Base-by-base conservation (phyloP, 2,113 vertebrate species). In the Oreochromis spilurus region DNA sequence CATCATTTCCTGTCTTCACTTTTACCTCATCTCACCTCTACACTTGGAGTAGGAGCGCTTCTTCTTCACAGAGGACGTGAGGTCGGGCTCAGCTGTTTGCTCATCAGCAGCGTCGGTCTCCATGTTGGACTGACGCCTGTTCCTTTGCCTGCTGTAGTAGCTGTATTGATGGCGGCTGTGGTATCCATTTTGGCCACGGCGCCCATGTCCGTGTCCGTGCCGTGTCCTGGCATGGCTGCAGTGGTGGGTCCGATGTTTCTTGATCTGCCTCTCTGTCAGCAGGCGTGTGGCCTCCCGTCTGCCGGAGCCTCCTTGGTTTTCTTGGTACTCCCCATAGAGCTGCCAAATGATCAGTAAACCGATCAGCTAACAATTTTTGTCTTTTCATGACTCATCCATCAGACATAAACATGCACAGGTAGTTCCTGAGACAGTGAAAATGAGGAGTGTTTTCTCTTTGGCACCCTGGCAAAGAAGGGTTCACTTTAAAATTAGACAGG, bases 281-380 rank as follows among this genome's bases (percentile, higher is more conserved):
- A 96, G 92, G 7, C 95, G 95, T 0, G 95, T 94, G 62, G 96
- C 96, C 95, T 97, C 96, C 85, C 96, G 96, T 24, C 95, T 91
- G 70, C 95, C 92, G 9, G 96, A 97, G 48, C 94, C 91, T 5
- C 95, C 95, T 16, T 97, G 92, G 65, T 97, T 91, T 65, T 98
- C 97, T 16, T 96, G 97, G 95, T 98, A 98, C 84, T 97, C 96
- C 67, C 97, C 97, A 95, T 97, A 98, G 26, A 97, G 96, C 97
- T 98, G 89, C 19, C 36, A 26, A 31, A 60, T 13, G 38, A 57
- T 24, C 43, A 16, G 67, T 3, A n/a, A 34, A 62, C 1, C 10
- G 4, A 17, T 4, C 7, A 5, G 14, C 65, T 7, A 53, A 67
- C 0, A 45, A 16, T 16, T 16, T 43, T 43, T 26, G 13, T 26